phyloP scores from a whole-genome alignment of 2,888 invertebrate genomes.

The Amphipoea oculea region DNA sequence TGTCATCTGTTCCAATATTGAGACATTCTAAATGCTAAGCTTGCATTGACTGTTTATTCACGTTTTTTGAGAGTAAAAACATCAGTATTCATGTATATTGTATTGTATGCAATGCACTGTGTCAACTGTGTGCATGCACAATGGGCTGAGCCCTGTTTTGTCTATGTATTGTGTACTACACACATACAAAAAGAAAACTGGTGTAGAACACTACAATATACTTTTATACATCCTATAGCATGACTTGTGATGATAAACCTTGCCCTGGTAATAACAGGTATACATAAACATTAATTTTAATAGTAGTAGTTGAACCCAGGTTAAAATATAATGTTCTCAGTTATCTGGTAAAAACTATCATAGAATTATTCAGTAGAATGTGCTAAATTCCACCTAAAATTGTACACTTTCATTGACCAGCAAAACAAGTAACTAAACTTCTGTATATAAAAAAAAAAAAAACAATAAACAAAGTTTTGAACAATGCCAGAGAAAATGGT shows the following conservation, averaged over 20 bases:
- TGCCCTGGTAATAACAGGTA: conserved; percentile 18
- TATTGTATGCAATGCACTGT: conserved; percentile 26
- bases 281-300: conserved; percentile 12
- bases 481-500: conserved; percentile 38
- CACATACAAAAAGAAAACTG: conserved; percentile 11
- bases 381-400: not conserved
- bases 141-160: conserved; percentile 35
- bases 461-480: conserved; percentile 19
- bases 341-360: not conserved
- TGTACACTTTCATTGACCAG: conserved; percentile 12
- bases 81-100: conserved; percentile 14
- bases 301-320: not conserved
- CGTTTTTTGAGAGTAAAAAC: conserved; percentile 26
- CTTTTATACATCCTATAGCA: conserved; percentile 19
- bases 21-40: conserved; percentile 11
- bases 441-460: not conserved
- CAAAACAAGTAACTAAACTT: not conserved
- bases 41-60: not conserved
- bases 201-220: not conserved
- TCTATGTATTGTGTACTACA: conserved; percentile 27
- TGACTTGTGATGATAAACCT: conserved; percentile 42
- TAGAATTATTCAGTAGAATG: not conserved
- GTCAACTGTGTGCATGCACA: conserved; percentile 18
- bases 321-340: not conserved
- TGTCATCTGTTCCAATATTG: not conserved